These are phyloP conservation scores for Eustalomyia histrio DNA, from an alignment of 2,888 invertebrate genomes.

Conservation along the genomic window DNA sequence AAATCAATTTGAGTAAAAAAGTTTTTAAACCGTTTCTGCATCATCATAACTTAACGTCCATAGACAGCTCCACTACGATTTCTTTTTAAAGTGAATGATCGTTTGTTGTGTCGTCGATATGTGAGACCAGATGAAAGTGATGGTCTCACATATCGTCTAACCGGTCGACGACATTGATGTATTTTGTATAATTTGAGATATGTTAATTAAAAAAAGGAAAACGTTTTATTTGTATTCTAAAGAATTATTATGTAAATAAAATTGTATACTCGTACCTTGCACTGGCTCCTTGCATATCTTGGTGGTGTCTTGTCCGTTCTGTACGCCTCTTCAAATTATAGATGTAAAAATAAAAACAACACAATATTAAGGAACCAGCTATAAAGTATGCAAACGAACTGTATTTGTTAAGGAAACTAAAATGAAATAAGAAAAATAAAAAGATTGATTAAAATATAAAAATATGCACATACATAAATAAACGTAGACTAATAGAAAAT, in stretches of 20 bases:
- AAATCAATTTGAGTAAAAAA: no score
- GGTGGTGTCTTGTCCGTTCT: conserved; percentile 68
- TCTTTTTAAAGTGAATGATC: conserved; percentile 70
- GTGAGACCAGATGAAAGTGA: no score
- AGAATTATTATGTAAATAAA: background rate
- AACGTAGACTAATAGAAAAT: background rate
- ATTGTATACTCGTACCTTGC: conserved; percentile 73
- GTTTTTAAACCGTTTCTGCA: background rate
- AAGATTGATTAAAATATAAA: background rate
- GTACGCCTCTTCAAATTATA: conserved; percentile 71
- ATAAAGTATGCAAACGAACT: conserved; percentile 75
- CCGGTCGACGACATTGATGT: conserved; percentile 77
- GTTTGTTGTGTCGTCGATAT: conserved; percentile 33
- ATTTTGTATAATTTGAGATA: conserved; percentile 66
- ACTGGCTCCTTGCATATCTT: conserved; percentile 71
- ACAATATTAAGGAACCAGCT: conserved; percentile 69
- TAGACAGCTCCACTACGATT: conserved; percentile 71
- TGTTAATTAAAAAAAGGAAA: background rate
- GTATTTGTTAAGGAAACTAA: conserved; percentile 71
- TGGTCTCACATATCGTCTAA: conserved; percentile 72
- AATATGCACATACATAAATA: background rate
- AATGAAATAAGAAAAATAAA: conserved; percentile 7
- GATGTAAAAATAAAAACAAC: conserved; percentile 72
- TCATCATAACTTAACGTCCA: conserved; percentile 60
- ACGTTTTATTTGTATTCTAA: background rate